Base-by-base conservation (phyloP, 2,797 vertebrate genomes). In the Ispidina picta region DNA sequence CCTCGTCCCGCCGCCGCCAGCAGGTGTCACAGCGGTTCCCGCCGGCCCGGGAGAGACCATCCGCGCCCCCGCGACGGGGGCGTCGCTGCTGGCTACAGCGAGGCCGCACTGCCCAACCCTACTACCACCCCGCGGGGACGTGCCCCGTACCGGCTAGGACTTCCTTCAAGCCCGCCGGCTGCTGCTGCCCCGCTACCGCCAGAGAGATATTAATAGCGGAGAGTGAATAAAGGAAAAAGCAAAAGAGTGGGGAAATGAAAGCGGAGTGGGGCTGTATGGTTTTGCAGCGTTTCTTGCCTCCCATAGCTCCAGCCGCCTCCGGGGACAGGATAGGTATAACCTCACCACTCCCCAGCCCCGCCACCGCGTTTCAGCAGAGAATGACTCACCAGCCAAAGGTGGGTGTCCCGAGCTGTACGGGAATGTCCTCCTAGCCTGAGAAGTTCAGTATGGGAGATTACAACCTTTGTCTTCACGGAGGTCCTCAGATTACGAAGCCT, bases 41-140 rank as follows among this genome's bases (percentile, higher is more conserved):
- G 35, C 62, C 51, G 51, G 75, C 70, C 62, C 84, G 94, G 91
- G 86, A 81, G 74, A 77, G 91, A 94, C 93, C 91, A 90, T 85
- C 84, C 58, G 84, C 35, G 20, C 22, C 51, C 71, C 65, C 31
- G 54, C 39, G 49, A 8, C 37, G 51, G 92, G 91, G 88, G 81
- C 75, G 86, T 56, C 62, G 26, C 39, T 65, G 23, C 52, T 49
- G 28, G 20, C 55, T 56, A 69, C 55, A 10, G 37, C 15, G 37
- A 71, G 35, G 66, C 43, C 19, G 66, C 18, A 41, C 87, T n/a
- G 64, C 83, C 37, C 73, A 66, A 16, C 44, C 33, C 66, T 22
- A 55, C 21, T 19, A 4, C 51, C 35, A 39, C 52, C 58, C 55
- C 26, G 39, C 33, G 2, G 77, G 31, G 22, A 33, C 13, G 46